These are phyloP conservation scores for Ornithorhynchus anatinus DNA, from an alignment of 2,113 vertebrate species.

Conservation along the genomic window DNA sequence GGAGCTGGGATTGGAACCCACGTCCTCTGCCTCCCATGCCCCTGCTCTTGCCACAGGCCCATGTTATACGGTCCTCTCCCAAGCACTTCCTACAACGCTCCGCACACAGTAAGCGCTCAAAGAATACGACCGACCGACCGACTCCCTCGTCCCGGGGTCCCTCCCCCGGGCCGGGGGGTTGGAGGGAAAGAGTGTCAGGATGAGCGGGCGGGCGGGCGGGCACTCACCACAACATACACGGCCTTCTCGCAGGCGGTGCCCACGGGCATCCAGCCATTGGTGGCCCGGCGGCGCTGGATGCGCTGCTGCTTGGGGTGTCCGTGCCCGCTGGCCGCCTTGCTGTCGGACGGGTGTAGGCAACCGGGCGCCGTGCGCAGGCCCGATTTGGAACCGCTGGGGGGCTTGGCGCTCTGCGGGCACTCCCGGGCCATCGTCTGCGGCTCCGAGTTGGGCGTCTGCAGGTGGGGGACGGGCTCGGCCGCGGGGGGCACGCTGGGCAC, in stretches of 20 bases:
- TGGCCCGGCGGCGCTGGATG: conserved; percentile 82
- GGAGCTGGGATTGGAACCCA: too few species aligned
- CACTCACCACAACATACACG: conserved; percentile 92
- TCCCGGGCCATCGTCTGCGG: conserved; percentile 87
- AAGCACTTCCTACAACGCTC: too few species aligned
- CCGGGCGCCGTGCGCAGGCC: conserved; percentile 77
- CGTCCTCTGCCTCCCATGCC: too few species aligned
- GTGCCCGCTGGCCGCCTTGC: conserved; percentile 76
- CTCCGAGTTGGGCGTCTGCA: conserved; percentile 90
- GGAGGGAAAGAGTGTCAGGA: too few species aligned
- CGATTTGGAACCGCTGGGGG: conserved; percentile 90
- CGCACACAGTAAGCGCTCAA: too few species aligned
- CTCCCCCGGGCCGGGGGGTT: too few species aligned
- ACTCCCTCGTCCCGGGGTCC: too few species aligned
- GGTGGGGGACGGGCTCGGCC: conserved; percentile 87
- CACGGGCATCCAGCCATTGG: conserved; percentile 94
- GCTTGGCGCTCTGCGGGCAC: conserved; percentile 92
- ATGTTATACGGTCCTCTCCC: too few species aligned
- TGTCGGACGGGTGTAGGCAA: conserved; percentile 81
- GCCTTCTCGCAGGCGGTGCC: conserved; percentile 91
- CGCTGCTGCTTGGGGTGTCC: conserved; percentile 84
- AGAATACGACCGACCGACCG: too few species aligned
- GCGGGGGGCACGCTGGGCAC: conserved; percentile 90
- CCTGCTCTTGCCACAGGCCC: too few species aligned
- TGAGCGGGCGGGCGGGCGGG: too few species aligned